Percentiles rank a stretch among this genome's conserved stretches.
Conservation (phyloP, 2,888 invertebrate species). For the Sceliomorpha sp. region DNA sequence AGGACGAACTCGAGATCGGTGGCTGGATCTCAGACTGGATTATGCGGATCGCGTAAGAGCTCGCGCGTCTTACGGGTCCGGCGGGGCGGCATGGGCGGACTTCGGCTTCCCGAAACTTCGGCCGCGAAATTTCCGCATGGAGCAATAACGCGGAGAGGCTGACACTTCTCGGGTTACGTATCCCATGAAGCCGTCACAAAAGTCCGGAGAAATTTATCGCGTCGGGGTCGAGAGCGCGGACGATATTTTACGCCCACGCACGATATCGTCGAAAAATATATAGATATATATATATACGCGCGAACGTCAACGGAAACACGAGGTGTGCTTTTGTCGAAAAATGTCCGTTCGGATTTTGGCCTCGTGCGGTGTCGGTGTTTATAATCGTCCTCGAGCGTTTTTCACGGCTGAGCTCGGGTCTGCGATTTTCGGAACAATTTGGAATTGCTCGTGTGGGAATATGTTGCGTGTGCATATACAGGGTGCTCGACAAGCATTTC, state of each 20-base stretch:
- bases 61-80: too few species aligned
- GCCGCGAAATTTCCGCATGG: slow-evolving; percentile 20
- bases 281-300: slow-evolving; percentile 18
- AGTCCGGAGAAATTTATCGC: slow-evolving; percentile 38
- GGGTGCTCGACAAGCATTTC: too few species aligned
- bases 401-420: slow-evolving; percentile 9
- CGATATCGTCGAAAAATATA: slow-evolving; percentile 26
- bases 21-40: slow-evolving; percentile 6
- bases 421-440: too few species aligned
- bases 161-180: slow-evolving; percentile 4
- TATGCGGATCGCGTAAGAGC: background rate
- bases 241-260: slow-evolving; percentile 37
- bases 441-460: too few species aligned
- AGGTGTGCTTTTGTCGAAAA: slow-evolving; percentile 13
- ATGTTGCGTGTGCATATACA: too few species aligned
- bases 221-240: slow-evolving; percentile 27
- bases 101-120: too few species aligned
- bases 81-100: too few species aligned
- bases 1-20: background rate
- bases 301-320: slow-evolving; percentile 25
- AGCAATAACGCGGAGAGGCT: slow-evolving; percentile 5
- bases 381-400: slow-evolving; percentile 23
- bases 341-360: slow-evolving; percentile 5
- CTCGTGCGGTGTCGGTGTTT: slow-evolving; percentile 18
- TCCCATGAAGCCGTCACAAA: background rate